phyloP scores from a whole-genome alignment of 2,888 invertebrate genomes.

The Aphelenchoides bicaudatus region DNA sequence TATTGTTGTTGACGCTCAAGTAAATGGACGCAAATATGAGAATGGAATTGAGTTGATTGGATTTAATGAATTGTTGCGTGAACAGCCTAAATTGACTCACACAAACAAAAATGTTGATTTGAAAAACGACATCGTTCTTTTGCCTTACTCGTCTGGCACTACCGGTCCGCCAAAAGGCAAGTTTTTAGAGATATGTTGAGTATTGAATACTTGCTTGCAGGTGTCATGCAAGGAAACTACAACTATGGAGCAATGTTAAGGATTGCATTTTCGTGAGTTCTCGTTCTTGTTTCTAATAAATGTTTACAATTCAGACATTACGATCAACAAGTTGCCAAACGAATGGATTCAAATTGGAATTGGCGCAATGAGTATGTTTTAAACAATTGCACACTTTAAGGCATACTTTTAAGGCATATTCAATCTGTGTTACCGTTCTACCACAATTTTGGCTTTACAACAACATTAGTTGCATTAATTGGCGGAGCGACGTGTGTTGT shows the following conservation, averaged over 20 bases:
- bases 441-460: slow-evolving; percentile 54
- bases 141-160: slow-evolving; percentile 60
- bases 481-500: slow-evolving; percentile 48
- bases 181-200: background rate
- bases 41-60: slow-evolving; percentile 26
- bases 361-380: slow-evolving; percentile 40
- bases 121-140: slow-evolving; percentile 28
- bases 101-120: slow-evolving; percentile 31
- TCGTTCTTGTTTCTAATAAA: background rate
- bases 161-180: slow-evolving; percentile 51
- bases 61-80: slow-evolving; percentile 24
- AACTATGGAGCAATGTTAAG: slow-evolving; percentile 44
- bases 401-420: no score
- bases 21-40: no score
- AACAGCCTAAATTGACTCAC: slow-evolving; percentile 12
- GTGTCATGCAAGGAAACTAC: slow-evolving; percentile 45
- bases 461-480: slow-evolving; percentile 29
- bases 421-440: slow-evolving; percentile 56
- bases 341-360: slow-evolving; percentile 30
- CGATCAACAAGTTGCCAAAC: slow-evolving; percentile 20
- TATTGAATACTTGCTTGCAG: background rate
- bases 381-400: no score
- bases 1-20: slow-evolving; percentile 15
- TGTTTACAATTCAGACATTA: slow-evolving; percentile 21
- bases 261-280: slow-evolving; percentile 21